Evolutionary conservation across 1,140 invertebrate species (phyloP).

Genomic region (Phocides pigmalion): DNA sequence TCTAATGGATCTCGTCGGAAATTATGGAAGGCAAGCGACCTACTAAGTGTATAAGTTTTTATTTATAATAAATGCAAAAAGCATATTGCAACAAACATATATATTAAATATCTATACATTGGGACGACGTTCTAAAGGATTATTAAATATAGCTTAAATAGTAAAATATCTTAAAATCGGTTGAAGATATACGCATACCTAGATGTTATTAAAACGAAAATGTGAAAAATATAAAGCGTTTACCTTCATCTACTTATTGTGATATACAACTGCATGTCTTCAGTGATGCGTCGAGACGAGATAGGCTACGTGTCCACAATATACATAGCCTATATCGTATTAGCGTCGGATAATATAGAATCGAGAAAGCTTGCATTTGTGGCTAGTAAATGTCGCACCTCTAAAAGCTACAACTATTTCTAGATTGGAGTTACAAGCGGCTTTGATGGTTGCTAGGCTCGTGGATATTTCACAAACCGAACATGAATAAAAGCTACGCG

Average conservation of each 20-base stretch:
- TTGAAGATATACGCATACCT: constrained; percentile 26
- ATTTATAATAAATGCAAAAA: constrained; percentile 59
- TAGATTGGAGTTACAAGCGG: constrained; percentile 61
- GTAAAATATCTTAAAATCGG: constrained; percentile 31
- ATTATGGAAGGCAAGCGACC: constrained; percentile 36
- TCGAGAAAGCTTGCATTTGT: constrained; percentile 36
- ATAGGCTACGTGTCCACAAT: constrained; percentile 35
- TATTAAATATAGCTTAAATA: constrained; percentile 34
- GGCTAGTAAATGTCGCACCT: constrained; percentile 46
- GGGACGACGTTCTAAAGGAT: constrained; percentile 52
- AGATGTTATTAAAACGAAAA: constrained; percentile 13
- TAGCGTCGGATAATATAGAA: constrained; percentile 37
- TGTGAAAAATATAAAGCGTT: neutral
- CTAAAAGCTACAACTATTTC: constrained; percentile 54
- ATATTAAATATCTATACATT: constrained; percentile 50
- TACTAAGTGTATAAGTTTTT: constrained; percentile 64
- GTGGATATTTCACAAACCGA: constrained; percentile 42
- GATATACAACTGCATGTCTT: constrained; percentile 43
- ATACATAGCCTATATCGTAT: constrained; percentile 42
- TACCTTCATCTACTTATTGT: neutral
- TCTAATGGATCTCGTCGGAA: constrained; percentile 36
- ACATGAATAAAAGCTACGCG: constrained; percentile 32
- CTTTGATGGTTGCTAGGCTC: constrained; percentile 51
- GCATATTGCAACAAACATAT: constrained; percentile 68
- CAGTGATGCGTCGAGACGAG: constrained; percentile 38